Base-by-base conservation (phyloP, 2,888 invertebrate genomes). In the Drosophila phalerata region DNA sequence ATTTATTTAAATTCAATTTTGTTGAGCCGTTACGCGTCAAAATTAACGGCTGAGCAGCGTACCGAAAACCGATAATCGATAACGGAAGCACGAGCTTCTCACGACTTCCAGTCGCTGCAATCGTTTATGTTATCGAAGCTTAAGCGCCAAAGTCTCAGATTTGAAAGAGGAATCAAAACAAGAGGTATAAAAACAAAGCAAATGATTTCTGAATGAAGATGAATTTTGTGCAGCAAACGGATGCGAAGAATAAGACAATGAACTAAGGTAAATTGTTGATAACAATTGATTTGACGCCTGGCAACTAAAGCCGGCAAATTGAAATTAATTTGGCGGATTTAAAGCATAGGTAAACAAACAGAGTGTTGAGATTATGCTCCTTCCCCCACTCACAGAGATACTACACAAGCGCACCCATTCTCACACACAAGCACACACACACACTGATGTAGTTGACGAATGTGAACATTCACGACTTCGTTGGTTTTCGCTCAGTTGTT, bases 401-500 rank as follows among this genome's bases (percentile, higher is more conserved):
- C 40, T 15, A 30, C 40, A 25, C 17, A 22, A 19, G 37, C 45
- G 13, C 43, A 48, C 49, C 43, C 11, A 53, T 19, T 9, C 42
- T 15, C 32, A 42, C 38, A 40, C 9, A 64, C 42, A 15, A 10
- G 28, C n/a, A 30, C 25, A 30, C 13, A 64, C 17, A 58, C 3
- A 42, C 40, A 19, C 30, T 40, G 42, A 37, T 45, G 57, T 58
- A 57, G 60, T 45, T 60, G 42, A 61, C 75, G 79, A 78, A 61
- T 69, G 60, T 78, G 69, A 75, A 48, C 78, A 67, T 78, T 64
- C 74, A 43, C 81, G 79, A 79, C 73, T 76, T 72, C 60, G 66
- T 51, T 60, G 74, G 57, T 48, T 64, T 64, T 70, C 81, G 77
- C 62, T 73, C 81, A 86, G 87, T 87, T 75, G 87, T 68, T 81